These are phyloP conservation scores for Philotrypesis tridentata DNA, from an alignment of 1,140 invertebrate species.

Conservation along the genomic window DNA sequence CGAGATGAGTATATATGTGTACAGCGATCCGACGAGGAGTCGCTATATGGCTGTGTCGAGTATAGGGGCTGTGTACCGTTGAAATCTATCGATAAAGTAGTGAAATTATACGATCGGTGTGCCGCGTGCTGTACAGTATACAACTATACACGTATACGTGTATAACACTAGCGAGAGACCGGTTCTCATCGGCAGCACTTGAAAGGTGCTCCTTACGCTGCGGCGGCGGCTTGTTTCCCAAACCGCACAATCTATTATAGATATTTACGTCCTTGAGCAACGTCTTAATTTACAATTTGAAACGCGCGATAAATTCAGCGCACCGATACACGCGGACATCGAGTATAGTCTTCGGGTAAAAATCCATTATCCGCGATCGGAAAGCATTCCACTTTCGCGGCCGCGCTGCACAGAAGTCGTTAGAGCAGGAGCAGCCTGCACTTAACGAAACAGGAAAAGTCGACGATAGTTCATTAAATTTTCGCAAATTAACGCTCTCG, in stretches of 20 bases:
- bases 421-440: neutral
- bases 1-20: no score
- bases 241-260: constrained; percentile 9
- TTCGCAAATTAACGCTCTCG: no score
- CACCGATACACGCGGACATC: neutral
- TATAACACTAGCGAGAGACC: constrained; percentile 38
- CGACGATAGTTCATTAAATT: no score
- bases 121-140: no score
- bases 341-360: neutral
- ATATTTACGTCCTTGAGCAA: neutral
- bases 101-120: constrained; percentile 25
- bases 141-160: no score
- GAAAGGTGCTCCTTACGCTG: constrained; percentile 6
- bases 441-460: no score
- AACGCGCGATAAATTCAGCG: neutral
- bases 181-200: constrained; percentile 28
- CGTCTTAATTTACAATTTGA: neutral
- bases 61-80: neutral
- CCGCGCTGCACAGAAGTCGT: neutral
- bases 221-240: neutral
- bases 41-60: no score
- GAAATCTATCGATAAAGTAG: constrained; percentile 4
- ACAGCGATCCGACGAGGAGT: no score
- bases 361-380: neutral
- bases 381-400: no score